A percentile compares a stretch with the other conserved stretches of the same genome.
Evolutionary conservation across 2,797 vertebrate genomes (phyloP).

Genomic region (Tauraco hartlaubi): DNA sequence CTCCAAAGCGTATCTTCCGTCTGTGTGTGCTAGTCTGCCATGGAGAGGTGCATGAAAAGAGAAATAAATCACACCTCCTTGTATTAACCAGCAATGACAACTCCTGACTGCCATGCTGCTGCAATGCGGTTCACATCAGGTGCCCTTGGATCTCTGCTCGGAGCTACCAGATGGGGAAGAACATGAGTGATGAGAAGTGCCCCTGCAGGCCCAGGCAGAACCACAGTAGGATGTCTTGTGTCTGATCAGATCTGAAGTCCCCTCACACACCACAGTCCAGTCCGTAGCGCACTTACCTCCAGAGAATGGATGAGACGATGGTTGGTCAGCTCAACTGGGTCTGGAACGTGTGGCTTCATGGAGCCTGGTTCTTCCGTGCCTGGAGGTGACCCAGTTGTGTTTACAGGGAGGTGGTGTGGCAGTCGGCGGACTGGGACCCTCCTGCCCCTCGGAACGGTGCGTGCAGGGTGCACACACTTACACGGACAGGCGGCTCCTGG

Average conservation of each 20-base stretch:
- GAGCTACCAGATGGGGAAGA: not conserved
- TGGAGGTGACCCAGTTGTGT: not conserved
- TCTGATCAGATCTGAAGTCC: not conserved
- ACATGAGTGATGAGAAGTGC: not conserved
- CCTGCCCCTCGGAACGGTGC: accelerated
- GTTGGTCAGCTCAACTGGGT: not conserved
- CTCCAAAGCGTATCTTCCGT: not conserved
- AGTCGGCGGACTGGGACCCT: not conserved
- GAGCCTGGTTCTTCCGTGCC: not conserved
- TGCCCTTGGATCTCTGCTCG: not conserved
- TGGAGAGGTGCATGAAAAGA: not conserved
- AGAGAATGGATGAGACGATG: accelerated
- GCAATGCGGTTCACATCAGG: not conserved
- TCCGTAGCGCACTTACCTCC: not conserved
- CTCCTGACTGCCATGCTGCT: not conserved
- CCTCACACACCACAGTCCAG: accelerated
- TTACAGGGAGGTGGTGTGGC: accelerated
- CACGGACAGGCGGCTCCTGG: not conserved
- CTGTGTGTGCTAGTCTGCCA: not conserved
- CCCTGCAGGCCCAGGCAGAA: not conserved
- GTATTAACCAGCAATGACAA: not conserved
- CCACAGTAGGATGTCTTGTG: accelerated
- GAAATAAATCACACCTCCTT: not conserved
- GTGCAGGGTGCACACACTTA: accelerated
- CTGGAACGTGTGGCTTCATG: accelerated